phyloP scores from a whole-genome alignment of 2,888 invertebrate genomes.

The Drosophila demipolita region DNA sequence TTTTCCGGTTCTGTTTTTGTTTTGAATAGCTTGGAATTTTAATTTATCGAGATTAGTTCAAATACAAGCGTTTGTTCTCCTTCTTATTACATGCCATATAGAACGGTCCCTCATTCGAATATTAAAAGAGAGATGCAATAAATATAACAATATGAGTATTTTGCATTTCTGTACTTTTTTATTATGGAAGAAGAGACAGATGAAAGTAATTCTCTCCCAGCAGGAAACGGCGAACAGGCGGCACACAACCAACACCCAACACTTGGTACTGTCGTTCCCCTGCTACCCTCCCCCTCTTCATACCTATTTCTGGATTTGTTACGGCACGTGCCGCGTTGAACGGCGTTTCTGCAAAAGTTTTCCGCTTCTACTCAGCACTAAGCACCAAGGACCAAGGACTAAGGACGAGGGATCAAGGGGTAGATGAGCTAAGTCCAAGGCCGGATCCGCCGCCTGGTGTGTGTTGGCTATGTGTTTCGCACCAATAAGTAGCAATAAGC shows the following conservation, averaged over 20 bases:
- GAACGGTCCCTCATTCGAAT: constrained; percentile 24
- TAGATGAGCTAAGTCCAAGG: constrained; percentile 10
- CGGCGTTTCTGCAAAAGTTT: constrained; percentile 49
- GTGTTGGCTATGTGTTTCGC: constrained; percentile 15
- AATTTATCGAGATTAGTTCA: constrained; percentile 71
- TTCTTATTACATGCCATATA: constrained; percentile 19
- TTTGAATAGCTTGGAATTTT: constrained; percentile 35
- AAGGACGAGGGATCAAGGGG: constrained; percentile 3
- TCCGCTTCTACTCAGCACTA: constrained; percentile 31
- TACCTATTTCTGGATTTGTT: constrained; percentile 9
- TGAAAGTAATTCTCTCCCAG: constrained; percentile 55
- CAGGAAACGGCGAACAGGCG: constrained; percentile 58
- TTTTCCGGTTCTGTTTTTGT: not conserved
- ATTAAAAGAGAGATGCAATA: constrained; percentile 15
- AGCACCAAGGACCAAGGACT: not conserved
- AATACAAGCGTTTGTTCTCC: constrained; percentile 9
- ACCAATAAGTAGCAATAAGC: constrained; percentile 49
- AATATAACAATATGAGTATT: constrained; percentile 20
- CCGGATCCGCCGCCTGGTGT: constrained; percentile 32
- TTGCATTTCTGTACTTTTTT: constrained; percentile 8
- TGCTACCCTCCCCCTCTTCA: not conserved
- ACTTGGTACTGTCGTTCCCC: not conserved
- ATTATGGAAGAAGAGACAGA: constrained; percentile 13
- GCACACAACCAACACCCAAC: constrained; percentile 12
- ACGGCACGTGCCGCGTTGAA: constrained; percentile 61